Conservation (phyloP, 2,888 invertebrate species). For the Liopterus haemorrhoidalis region DNA sequence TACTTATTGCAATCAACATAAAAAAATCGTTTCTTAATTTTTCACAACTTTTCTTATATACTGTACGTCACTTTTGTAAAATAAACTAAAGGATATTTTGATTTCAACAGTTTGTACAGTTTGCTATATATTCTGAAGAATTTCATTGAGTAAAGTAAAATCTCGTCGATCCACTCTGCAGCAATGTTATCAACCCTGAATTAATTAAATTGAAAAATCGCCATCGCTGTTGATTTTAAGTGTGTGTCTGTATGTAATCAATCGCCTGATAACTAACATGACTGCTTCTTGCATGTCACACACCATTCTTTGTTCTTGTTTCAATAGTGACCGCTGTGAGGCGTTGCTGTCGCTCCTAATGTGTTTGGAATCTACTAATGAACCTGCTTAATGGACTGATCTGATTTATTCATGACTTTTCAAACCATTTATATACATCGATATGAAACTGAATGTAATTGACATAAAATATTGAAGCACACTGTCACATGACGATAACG, state of each 20-base stretch:
- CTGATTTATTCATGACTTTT: slow-evolving; percentile 21
- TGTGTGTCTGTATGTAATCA: background rate
- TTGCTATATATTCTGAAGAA: no score
- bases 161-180: background rate
- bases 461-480: slow-evolving; percentile 24
- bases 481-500: slow-evolving; percentile 17
- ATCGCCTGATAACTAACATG: background rate
- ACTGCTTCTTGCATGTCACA: background rate
- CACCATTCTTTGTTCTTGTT: background rate
- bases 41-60: no score
- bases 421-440: slow-evolving; percentile 18
- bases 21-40: no score
- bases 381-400: slow-evolving; percentile 5
- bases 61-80: no score
- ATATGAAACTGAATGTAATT: slow-evolving; percentile 22
- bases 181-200: background rate
- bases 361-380: slow-evolving; percentile 21
- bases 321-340: background rate
- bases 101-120: no score
- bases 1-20: no score
- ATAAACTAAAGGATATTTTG: no score
- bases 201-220: background rate
- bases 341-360: background rate
- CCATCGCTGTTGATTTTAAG: background rate
- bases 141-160: no score